Evolutionary conservation across 2,888 invertebrate genomes (phyloP), one percentile per base, ranked within the genome.

Genomic region (Aquatica leii): DNA sequence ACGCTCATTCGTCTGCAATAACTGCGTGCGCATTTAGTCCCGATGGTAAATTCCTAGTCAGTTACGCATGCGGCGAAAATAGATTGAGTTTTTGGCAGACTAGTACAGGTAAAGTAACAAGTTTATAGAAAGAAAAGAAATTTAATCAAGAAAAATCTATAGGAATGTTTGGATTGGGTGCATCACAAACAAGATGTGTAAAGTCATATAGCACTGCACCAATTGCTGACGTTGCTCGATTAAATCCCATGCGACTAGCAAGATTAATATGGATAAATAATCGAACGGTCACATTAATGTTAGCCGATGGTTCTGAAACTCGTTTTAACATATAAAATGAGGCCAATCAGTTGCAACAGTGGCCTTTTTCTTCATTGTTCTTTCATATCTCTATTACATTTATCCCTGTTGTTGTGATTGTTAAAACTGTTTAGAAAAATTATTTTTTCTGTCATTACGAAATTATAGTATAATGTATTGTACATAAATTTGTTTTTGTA

Each of bases 71-170:
- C 72, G 85, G 88, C 6, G 99, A 99, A 81, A 97, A 97, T 82
- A 89, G 95, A 71, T 87, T 99, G 56, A 95, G 94, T 71, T 98
- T 99, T 84, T 99, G 98, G 98, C 98, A 98, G 88, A 97, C 97
- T 70, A 90, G 89, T 64, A 88, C 95, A 78, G 92, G 95, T 90
- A 73, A 73, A 35, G 20, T 9, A n/a, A 37, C 5, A 43, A 0
- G 12, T 12, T 49, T 57, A 14, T 40, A 20, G 1, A 31, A 31
- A 31, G 9, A 6, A 31, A 31, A 31, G 31, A 6, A 31, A 24
- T 14, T 17, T 4, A 35, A 35, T 9, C n/a, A n/a, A n/a, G n/a
- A n/a, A n/a, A n/a, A n/a, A n/a, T n/a, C n/a, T 51, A 5, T 34
- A 87, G 94, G 95, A 55, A 93, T 98, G 90, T 97, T 99, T 84